Base-by-base conservation (phyloP, 2,113 vertebrate species). In the Xenopus laevis region DNA sequence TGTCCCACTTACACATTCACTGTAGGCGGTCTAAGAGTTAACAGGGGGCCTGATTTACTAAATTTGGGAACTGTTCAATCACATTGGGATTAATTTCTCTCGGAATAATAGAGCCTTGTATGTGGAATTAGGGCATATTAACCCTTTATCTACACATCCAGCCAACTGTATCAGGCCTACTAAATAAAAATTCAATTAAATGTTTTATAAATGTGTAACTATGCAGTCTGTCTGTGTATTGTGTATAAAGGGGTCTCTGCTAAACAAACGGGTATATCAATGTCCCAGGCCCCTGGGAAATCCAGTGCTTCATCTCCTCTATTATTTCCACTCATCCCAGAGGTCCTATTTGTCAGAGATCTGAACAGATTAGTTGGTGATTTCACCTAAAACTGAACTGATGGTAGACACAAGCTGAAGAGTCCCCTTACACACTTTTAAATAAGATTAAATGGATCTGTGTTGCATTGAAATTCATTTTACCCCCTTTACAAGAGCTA, bases 81-180 rank as follows among this genome's bases (percentile, higher is more conserved):
- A 75, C 73, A 57, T 62, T 76, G 66, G 57, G 58, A 76, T 69
- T 76, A 63, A 75, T 64, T 20, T 47, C 52, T 52, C 21, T 44
- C 17, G 10, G 23, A 27, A 76, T 75, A 69, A 69, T 40, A 44
- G n/a, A 21, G 17, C 57, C 53, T 75, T 68, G 65, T 75, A n/a
- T 65, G 47, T 27, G 13, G 72, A 33, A 59, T 21, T 62, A 8
- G 50, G 62, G 16, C 17, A 45, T 46, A 4, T 75, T 75, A 76
- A 63, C 73, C 66, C 30, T 21, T n/a, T 60, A 50, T 62, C 60
- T 17, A 40, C 15, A 3, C 17, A 17, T 4, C 30, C 16, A 9
- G 13, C 33, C 9, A 10, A 40, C 33, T 5, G 3, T 33, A 64
- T 64, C 30, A 20, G 1, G 27, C 64, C 10, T 13, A 6, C 64